Conservation (phyloP, 2,888 invertebrate species). For the Ptychoptera albimana region DNA sequence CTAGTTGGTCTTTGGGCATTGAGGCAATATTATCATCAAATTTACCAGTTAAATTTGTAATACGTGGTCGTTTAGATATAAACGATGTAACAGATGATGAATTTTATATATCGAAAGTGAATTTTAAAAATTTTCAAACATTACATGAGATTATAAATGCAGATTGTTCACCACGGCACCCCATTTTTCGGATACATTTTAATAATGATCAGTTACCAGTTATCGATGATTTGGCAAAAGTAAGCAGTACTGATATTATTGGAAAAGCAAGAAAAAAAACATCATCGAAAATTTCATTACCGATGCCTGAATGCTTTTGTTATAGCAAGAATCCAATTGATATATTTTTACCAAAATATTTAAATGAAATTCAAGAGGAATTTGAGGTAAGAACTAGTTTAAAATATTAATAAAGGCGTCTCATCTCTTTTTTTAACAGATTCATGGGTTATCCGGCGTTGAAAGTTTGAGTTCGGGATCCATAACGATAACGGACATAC, state of each 20-base stretch:
- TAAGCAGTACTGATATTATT: not conserved
- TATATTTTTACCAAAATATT: conserved; percentile 9
- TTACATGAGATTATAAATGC: conserved; percentile 17
- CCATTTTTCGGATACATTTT: conserved; percentile 22
- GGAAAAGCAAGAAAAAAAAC: not conserved
- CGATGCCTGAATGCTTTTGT: not conserved
- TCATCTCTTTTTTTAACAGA: not conserved
- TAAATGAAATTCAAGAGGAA: conserved; percentile 4
- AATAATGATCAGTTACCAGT: conserved; percentile 11
- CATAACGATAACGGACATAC: conserved; percentile 22
- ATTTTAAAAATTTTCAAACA: conserved; percentile 18
- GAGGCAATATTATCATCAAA: conserved; percentile 41
- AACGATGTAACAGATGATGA: conserved; percentile 38
- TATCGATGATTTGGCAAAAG: not conserved
- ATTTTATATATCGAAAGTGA: conserved; percentile 20
- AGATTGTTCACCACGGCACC: conserved; percentile 21
- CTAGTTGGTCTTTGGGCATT: conserved; percentile 43
- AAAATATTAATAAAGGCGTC: not conserved
- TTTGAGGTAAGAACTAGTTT: conserved; percentile 6
- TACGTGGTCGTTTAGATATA: conserved; percentile 41
- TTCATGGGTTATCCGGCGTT: conserved; percentile 13
- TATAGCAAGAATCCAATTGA: conserved; percentile 19
- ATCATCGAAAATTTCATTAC: not conserved
- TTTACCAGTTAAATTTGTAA: conserved; percentile 45
- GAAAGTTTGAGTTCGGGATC: conserved; percentile 14